phyloP scores from a whole-genome alignment of 1,140 invertebrate species.

The Sitophilus oryzae region DNA sequence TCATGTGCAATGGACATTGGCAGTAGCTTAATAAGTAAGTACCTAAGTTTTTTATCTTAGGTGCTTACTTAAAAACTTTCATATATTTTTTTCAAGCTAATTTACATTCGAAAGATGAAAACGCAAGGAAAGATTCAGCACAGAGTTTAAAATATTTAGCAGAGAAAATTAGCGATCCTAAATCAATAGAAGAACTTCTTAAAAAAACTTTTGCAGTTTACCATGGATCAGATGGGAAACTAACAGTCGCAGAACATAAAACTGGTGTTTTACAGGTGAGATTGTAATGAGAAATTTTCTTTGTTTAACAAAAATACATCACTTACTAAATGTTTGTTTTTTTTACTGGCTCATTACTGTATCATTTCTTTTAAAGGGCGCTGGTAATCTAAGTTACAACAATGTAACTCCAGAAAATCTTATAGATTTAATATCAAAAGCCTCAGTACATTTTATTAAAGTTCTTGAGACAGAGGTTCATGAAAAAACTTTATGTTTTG shows the following conservation, averaged over 20 bases:
- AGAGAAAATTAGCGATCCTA: constrained; percentile 63
- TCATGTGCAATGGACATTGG: constrained; percentile 72
- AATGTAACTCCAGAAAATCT: constrained; percentile 55
- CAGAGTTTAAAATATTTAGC: constrained; percentile 64
- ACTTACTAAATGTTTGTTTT: constrained; percentile 7
- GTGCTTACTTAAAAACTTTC: background rate
- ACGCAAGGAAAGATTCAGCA: constrained; percentile 63
- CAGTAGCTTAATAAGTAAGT: constrained; percentile 70
- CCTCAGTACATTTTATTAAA: constrained; percentile 65
- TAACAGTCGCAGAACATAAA: constrained; percentile 82
- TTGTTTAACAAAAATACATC: no score
- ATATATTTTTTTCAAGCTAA: constrained; percentile 51
- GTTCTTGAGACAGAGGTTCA: constrained; percentile 85
- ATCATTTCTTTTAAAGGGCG: constrained; percentile 52
- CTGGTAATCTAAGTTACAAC: constrained; percentile 74
- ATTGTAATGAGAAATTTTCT: no score
- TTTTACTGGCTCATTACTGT: constrained; percentile 13
- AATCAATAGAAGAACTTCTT: constrained; percentile 62
- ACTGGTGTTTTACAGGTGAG: constrained; percentile 78
- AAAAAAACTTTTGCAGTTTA: constrained; percentile 75
- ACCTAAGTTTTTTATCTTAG: background rate
- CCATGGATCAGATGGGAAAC: constrained; percentile 86
- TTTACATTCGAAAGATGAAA: constrained; percentile 77
- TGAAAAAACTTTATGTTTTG: constrained; percentile 80
- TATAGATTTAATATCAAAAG: constrained; percentile 55